Conservation (phyloP, 2,888 invertebrate genomes). For the Crioceris asparagi region DNA sequence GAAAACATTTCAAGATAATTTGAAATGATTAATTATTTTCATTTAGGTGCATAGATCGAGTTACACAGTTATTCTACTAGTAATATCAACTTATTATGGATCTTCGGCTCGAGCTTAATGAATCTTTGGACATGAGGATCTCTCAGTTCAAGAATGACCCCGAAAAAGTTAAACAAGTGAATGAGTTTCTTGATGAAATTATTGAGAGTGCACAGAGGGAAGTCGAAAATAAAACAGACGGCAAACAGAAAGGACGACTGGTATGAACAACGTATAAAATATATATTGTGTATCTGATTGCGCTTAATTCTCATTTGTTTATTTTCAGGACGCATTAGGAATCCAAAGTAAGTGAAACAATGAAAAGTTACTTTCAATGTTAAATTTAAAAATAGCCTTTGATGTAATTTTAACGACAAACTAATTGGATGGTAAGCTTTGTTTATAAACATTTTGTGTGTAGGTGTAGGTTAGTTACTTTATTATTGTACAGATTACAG, state of each 20-base stretch:
- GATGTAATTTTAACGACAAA: no score
- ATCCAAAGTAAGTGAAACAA: constrained; percentile 32
- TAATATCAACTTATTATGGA: no score
- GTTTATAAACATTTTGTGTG: no score
- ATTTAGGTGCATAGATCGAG: no score
- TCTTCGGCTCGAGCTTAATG: no score
- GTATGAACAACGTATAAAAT: constrained; percentile 22
- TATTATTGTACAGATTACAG: no score
- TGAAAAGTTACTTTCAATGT: background rate
- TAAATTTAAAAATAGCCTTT: constrained; percentile 4
- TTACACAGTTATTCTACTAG: no score
- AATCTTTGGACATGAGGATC: constrained; percentile 32
- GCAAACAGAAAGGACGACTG: constrained; percentile 27
- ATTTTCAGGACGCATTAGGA: constrained; percentile 29
- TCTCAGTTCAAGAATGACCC: constrained; percentile 35
- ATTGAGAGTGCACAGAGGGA: constrained; percentile 35
- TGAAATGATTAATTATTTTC: no score
- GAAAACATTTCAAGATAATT: no score
- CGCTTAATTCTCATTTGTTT: constrained; percentile 9
- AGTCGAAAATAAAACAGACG: constrained; percentile 27
- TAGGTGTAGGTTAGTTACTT: no score
- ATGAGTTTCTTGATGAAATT: constrained; percentile 35
- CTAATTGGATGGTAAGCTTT: no score
- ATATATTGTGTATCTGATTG: background rate
- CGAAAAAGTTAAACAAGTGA: constrained; percentile 35